Evolutionary conservation across 1,140 invertebrate genomes (phyloP), one percentile per base, ranked within the genome.

Genomic region (Papilio xuthus): DNA sequence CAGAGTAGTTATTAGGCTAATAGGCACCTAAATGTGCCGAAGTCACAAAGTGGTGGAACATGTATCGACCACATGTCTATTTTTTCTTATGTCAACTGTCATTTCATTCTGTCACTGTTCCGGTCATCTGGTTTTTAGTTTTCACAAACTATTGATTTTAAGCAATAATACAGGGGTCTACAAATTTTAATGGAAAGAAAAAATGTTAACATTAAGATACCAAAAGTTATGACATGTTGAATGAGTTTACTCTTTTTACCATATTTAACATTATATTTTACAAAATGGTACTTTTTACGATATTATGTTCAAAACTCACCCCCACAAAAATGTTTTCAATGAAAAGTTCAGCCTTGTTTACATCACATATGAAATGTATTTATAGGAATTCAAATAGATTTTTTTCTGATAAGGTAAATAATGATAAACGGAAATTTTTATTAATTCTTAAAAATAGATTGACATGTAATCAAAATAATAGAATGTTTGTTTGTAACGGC

Each of bases 351-450:
- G 47, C 8, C n/a, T 56, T 75, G 28, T 56, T 37, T 56, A 75
- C 28, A 15, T 32, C 12, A 23, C 7, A 15, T 18, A 75, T 37
- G 7, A 28, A 50, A 56, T 53, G 4, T 50, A 37, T 53, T 37
- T 53, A 53, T 75, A 75, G 13, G 6, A 75, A 6, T 75, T 32
- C 47, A 56, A 18, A 8, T n/a, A 75, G 50, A 75, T 53, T 8
- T 32, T 56, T 53, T 56, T 53, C 47, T 53, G 56, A 23, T 75
- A 75, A 75, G 72, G 72, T 75, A 53, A 18, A 53, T 18, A 20
- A 20, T n/a, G 18, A 9, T 20, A 53, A 1, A n/a, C 50, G 8
- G 18, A 53, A 9, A 53, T 9, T 53, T 53, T 37, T 0, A 37
- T 37, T 37, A 6, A 53, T n/a, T 53, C 8, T n/a, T 53, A 18